Evolutionary conservation across 2,888 invertebrate genomes (phyloP).

Genomic region (Prenolepis imparis): DNA sequence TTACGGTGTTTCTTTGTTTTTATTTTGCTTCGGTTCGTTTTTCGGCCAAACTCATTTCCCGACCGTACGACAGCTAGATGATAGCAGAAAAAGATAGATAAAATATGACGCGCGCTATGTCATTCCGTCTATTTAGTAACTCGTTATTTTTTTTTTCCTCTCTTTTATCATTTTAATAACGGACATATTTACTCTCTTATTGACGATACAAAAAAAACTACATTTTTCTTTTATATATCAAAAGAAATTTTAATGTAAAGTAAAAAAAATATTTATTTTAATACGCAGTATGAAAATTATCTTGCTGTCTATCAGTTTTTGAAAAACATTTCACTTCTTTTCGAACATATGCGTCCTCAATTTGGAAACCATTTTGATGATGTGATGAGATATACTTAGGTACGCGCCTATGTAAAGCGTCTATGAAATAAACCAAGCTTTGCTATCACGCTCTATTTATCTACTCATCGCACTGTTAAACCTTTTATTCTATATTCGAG

Average conservation of each 20-base stretch:
- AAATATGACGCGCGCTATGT: neutral
- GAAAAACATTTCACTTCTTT: conserved; percentile 15
- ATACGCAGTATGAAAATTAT: neutral
- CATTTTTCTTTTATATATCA: neutral
- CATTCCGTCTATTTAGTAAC: conserved; percentile 14
- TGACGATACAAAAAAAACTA: neutral
- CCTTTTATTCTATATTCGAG: conserved; percentile 30
- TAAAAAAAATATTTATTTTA: neutral
- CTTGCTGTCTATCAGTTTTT: neutral
- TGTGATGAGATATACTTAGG: conserved; percentile 13
- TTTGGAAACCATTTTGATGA: conserved; percentile 16
- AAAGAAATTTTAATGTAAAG: neutral
- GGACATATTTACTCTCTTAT: neutral
- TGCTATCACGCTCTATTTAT: conserved; percentile 33
- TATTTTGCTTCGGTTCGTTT: conserved; percentile 39
- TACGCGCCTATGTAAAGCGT: conserved; percentile 17
- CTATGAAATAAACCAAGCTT: conserved; percentile 26
- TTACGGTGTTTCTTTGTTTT: conserved; percentile 46
- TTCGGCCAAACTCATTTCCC: conserved; percentile 46
- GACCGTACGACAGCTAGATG: neutral
- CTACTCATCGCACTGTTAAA: neutral
- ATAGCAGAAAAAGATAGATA: conserved; percentile 33
- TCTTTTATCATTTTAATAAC: neutral
- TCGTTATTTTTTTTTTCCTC: neutral
- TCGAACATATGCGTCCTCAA: neutral